Percentiles rank a stretch among this genome's conserved stretches.
Evolutionary conservation across 2,113 vertebrate genomes (phyloP).

Genomic region (Ariopsis seemanni): DNA sequence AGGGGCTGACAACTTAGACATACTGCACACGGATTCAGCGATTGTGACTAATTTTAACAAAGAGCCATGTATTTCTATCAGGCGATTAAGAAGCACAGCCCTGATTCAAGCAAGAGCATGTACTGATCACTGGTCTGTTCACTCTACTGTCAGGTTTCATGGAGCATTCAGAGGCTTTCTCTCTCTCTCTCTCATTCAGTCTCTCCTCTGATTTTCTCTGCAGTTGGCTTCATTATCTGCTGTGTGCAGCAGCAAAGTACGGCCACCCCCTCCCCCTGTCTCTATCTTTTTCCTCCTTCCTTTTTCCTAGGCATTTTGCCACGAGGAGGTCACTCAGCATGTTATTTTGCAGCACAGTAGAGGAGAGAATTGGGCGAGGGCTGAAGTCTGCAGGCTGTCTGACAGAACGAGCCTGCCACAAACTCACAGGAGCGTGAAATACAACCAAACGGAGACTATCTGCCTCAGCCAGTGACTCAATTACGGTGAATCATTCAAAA

Average conservation of each 20-base stretch:
- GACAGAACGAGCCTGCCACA: constrained; percentile 47
- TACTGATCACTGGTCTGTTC: constrained; percentile 18
- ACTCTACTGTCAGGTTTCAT: constrained; percentile 29
- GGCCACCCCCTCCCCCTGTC: constrained; percentile 18
- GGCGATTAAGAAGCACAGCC: not conserved
- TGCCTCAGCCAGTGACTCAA: constrained; percentile 50
- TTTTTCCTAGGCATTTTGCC: constrained; percentile 48
- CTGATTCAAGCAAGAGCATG: constrained; percentile 2
- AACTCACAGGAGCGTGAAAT: constrained; percentile 50
- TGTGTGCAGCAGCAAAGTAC: constrained; percentile 45
- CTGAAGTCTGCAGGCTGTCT: constrained; percentile 38
- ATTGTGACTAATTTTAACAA: not conserved
- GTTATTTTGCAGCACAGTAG: constrained; percentile 49
- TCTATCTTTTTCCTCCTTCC: constrained; percentile 22
- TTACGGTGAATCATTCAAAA: constrained; percentile 48
- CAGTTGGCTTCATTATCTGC: constrained; percentile 55
- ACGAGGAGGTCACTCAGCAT: constrained; percentile 49
- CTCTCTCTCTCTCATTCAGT: constrained; percentile 11
- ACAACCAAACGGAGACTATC: constrained; percentile 47
- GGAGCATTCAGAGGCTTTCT: constrained; percentile 13
- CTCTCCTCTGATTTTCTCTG: constrained; percentile 43
- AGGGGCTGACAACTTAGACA: not conserved
- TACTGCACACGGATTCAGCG: not conserved
- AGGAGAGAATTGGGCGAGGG: constrained; percentile 43
- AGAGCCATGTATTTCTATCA: not conserved